Base-by-base conservation (phyloP, 2,113 vertebrate genomes). In the Rhea americana region DNA sequence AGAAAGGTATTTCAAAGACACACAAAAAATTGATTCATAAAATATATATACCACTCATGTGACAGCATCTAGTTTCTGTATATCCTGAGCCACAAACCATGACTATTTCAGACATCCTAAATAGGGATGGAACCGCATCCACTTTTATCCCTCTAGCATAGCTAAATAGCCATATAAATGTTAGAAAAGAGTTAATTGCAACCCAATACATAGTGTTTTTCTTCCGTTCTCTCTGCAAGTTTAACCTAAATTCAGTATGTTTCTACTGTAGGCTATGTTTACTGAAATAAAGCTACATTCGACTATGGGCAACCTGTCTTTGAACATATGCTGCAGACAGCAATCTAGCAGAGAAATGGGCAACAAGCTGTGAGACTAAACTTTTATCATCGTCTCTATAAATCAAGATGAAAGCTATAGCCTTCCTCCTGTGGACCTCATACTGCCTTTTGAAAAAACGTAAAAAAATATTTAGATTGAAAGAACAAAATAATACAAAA, bases 321-420 rank as follows among this genome's bases (percentile, higher is more conserved):
- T 97, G 97, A 98, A 97, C 95, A 98, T 97, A 98, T 97, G 97
- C 97, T 97, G 91, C 93, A 97, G 97, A 97, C 97, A 96, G 95
- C 92, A 91, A 96, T 97, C 96, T 97, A 94, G 90, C 96, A 95
- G 95, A 97, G 95, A 96, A 96, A 96, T 96, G 94, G 96, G 93
- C 94, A 96, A 90, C 96, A 98, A 97, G 95, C 97, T 98, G 97
- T 96, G 98, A 98, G 94, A 97, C 98, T 98, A 97, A 98, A 98
- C 96, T 98, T 98, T 97, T 97, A 97, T 98, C 97, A 97, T 97
- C 92, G 24, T 97, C 97, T 97, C 97, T 97, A 97, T 98, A 98
- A 98, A 98, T 98, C 98, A 98, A 97, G 94, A 97, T 98, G 97
- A 98, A 98, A 98, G 97, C 96, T 97, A 88, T 96, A 95, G 96